Conservation (phyloP, 64 coral and sea anemone species). For the Platygyra sinensis region DNA sequence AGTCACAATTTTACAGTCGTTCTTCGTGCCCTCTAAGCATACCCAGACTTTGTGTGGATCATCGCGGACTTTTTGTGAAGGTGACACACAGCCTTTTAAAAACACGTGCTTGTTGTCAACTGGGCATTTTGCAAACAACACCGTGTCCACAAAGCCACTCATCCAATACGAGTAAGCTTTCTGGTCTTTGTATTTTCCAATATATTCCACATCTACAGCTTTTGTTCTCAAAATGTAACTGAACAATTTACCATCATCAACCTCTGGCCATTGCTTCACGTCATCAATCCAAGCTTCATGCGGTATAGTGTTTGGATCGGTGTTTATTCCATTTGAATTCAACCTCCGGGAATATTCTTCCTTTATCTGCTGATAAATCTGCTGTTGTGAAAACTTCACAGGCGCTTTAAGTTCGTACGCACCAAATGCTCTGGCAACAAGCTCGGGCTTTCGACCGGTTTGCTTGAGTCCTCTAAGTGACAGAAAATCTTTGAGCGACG, state of each 20-base stretch:
- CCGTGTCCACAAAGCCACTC: slow-evolving; percentile 61
- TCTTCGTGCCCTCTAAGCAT: slow-evolving; percentile 17
- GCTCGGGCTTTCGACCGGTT: slow-evolving; percentile 50
- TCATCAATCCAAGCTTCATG: slow-evolving; percentile 34
- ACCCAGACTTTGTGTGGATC: slow-evolving; percentile 24
- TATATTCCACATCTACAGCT: slow-evolving; percentile 74
- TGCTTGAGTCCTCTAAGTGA: slow-evolving; percentile 59
- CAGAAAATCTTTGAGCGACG: slow-evolving; percentile 70
- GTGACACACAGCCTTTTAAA: slow-evolving; percentile 41
- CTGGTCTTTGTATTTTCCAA: slow-evolving; percentile 65
- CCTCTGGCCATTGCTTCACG: slow-evolving; percentile 52
- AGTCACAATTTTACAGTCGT: slow-evolving; percentile 51
- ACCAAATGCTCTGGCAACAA: slow-evolving; percentile 62
- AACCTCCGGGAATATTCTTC: slow-evolving; percentile 54
- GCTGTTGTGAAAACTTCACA: background rate
- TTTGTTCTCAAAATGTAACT: slow-evolving; percentile 64
- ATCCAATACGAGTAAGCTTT: slow-evolving; percentile 66
- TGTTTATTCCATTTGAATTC: slow-evolving; percentile 27
- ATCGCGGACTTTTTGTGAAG: slow-evolving; percentile 44
- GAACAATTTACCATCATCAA: slow-evolving; percentile 58
- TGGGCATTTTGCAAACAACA: background rate
- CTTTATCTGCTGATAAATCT: slow-evolving; percentile 30
- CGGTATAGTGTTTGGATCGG: slow-evolving; percentile 46
- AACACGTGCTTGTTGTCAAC: slow-evolving; percentile 2
- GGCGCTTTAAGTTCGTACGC: slow-evolving; percentile 40